Evolutionary conservation across 1,140 invertebrate genomes (phyloP), one percentile per base, ranked within the genome.

Genomic region (Argopecten irradians): DNA sequence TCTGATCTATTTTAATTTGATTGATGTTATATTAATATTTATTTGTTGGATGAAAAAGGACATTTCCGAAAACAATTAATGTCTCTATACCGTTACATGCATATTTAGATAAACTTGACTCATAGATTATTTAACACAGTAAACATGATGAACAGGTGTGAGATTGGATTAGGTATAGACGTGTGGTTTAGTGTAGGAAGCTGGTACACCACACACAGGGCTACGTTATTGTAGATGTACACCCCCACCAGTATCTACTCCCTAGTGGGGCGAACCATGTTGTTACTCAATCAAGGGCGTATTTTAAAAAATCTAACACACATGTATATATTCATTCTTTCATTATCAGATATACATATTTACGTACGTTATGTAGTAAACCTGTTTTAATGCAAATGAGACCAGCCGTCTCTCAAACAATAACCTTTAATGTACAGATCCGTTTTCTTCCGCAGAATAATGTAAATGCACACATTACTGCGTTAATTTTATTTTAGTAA

Each of bases 271-370:
- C 55, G 55, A 28, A 28, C 55, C n/a, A 3, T 14, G 43, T 71
- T 71, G 55, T 71, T 71, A 28, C 55, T 71, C 55, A 71, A 71
- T 71, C 28, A 71, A 71, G 55, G 55, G 55, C 55, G 55, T 71
- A 71, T 71, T 71, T 16, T 28, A 71, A 71, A 71, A 46, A 19
- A 46, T 3, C 19, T 3, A 16, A 71, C 11, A 16, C 55, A 28
- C 14, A n/a, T n/a, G n/a, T n/a, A n/a, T n/a, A n/a, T n/a, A n/a
- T n/a, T 28, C 22, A 71, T 28, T 71, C 5, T 71, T 16, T 71
- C 13, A 46, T 28, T 1, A 71, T 71, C 28, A 28, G 28, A 71
- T 71, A 2, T 55, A 28, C n/a, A 71, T n/a, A n/a, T n/a, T n/a
- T n/a, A n/a, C n/a, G n/a, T n/a, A n/a, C n/a, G n/a, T n/a, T n/a